Percentiles rank a stretch among this genome's conserved stretches.
phyloP scores from a whole-genome alignment of 37 sponge, comb jelly and placozoan genomes.

The Halisarca cf. caerulea region DNA sequence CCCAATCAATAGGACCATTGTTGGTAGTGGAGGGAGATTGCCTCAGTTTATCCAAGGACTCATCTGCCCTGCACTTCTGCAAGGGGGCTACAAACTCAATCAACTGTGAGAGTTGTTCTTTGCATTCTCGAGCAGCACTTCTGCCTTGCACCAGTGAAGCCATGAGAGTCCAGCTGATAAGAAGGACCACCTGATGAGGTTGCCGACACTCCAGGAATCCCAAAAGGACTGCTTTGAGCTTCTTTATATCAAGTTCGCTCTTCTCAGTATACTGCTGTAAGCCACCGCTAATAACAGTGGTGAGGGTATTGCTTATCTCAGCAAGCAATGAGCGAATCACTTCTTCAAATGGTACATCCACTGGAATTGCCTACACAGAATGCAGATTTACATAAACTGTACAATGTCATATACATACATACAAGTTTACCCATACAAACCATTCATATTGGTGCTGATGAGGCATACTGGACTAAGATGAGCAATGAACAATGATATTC shows the following conservation, averaged over 20 bases:
- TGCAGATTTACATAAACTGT: neutral
- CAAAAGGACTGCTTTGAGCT: neutral
- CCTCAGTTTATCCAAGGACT: neutral
- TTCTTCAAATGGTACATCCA: no score
- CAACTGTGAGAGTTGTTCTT: neutral
- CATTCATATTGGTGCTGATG: no score
- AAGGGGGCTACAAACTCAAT: neutral
- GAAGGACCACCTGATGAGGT: neutral
- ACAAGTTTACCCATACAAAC: neutral
- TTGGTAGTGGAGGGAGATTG: no score
- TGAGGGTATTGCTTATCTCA: neutral
- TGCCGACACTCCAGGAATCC: neutral
- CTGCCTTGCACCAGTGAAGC: neutral
- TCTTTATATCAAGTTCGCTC: neutral
- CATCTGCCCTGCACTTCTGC: neutral
- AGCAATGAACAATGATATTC: no score
- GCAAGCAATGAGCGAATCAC: no score
- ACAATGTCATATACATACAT: neutral
- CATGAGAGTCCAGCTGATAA: neutral
- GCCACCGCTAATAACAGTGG: neutral
- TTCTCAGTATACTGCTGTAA: neutral
- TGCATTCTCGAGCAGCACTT: neutral
- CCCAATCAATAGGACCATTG: neutral
- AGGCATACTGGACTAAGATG: no score
- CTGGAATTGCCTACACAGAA: no score